Evolutionary conservation across 1,140 invertebrate species (phyloP), one percentile per base, ranked within the genome.

Genomic region (Trachelipus rathkii): DNA sequence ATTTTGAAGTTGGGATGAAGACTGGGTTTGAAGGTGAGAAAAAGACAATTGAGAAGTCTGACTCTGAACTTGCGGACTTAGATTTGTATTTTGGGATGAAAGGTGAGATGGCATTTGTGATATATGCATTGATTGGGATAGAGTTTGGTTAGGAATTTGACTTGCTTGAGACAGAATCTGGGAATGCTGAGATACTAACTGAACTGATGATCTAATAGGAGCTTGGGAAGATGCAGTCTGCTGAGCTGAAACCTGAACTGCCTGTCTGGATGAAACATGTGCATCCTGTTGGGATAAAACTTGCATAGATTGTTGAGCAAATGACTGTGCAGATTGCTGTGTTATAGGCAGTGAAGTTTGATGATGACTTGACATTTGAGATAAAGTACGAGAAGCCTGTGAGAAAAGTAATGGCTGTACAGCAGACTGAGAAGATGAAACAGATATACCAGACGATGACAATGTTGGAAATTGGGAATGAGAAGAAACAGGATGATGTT

Each of bases 141-240:
- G 1, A 33, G 33, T 33, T 81, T n/a, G 81, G 74, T 80, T 77
- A 10, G 84, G 82, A 67, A 73, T 33, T n/a, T 73, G 72, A 19
- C 67, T 73, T 19, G 53, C 46, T 53, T 73, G 72, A 46, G 67
- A 60, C 44, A 60, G 67, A 21, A 73, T 46, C 72, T 73, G 72
- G 11, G 72, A 43, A 46, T 46, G 72, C 46, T 73, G 72, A 33
- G 33, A 33, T 33, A 33, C 33, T 33, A 33, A 33, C 33, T 33
- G 33, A 33, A 33, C 33, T 33, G 33, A 33, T 33, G 33, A 33
- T 33, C 33, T 33, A 33, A 33, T 33, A 33, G 33, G 6, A 33
- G 33, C 2, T 33, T 33, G 33, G 1, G 33, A 33, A 33, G 33
- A 33, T 33, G 33, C 33, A 33, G 33, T 33, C 21, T 66, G 60